Evolutionary conservation across 2,888 invertebrate genomes (phyloP).

Genomic region (Siphonodentalium dalli): DNA sequence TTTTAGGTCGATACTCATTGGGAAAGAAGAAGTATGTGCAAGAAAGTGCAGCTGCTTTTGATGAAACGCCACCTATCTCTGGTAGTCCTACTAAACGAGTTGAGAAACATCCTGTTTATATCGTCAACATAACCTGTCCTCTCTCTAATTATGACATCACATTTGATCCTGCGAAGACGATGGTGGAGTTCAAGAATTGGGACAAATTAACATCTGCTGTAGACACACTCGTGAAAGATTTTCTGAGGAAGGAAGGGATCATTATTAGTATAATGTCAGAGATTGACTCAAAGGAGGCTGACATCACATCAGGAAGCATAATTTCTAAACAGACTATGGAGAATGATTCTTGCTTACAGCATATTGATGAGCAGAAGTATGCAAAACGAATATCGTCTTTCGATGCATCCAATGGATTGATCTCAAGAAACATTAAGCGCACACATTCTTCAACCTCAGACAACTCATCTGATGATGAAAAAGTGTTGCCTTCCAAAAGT

Average conservation of each 20-base stretch:
- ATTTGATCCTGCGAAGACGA: constrained; percentile 68
- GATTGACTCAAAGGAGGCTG: too few species aligned
- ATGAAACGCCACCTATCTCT: constrained; percentile 7
- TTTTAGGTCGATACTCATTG: constrained; percentile 57
- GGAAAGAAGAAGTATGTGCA: constrained; percentile 30
- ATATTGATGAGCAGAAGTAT: too few species aligned
- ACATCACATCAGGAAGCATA: too few species aligned
- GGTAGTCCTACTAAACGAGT: constrained; percentile 47
- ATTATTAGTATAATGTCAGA: too few species aligned
- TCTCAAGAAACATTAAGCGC: constrained; percentile 18
- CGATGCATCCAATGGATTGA: constrained; percentile 15
- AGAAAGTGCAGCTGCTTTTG: constrained; percentile 7
- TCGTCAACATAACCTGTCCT: constrained; percentile 71
- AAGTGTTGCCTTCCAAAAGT: too few species aligned
- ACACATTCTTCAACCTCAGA: too few species aligned
- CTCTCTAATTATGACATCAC: constrained; percentile 68
- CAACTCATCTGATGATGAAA: too few species aligned
- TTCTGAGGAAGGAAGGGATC: constrained; percentile 48
- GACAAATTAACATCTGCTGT: constrained; percentile 64
- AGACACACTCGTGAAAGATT: constrained; percentile 59
- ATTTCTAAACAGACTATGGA: too few species aligned
- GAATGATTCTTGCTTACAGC: too few species aligned
- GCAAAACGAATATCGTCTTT: constrained; percentile 14
- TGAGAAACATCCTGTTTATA: constrained; percentile 66
- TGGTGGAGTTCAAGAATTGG: constrained; percentile 71